Conservation (phyloP, 2,113 vertebrate species). For the Nesoenas mayeri region DNA sequence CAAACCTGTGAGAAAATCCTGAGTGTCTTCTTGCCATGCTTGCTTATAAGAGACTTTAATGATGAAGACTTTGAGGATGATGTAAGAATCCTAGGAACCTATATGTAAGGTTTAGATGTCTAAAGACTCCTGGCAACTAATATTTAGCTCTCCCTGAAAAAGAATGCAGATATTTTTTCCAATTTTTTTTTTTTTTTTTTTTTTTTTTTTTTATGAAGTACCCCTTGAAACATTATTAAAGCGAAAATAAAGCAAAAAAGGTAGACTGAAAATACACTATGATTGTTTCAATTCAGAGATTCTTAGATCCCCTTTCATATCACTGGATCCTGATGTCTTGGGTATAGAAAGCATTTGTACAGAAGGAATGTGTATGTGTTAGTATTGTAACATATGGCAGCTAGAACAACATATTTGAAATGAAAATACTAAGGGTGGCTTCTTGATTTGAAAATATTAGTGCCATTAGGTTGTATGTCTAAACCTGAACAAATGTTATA, state of each 20-base stretch:
- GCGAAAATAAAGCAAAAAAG: not conserved
- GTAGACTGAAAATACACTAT: not conserved
- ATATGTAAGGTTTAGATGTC: not conserved
- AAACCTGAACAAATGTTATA: slow-evolving; percentile 76
- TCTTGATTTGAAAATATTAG: slow-evolving; percentile 75
- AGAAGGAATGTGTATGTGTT: not conserved
- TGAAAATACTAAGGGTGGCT: slow-evolving; percentile 57
- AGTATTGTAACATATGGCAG: slow-evolving; percentile 63
- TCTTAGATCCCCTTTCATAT: not conserved
- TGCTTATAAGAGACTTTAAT: not conserved
- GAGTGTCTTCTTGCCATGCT: not conserved
- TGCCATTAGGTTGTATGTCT: slow-evolving; percentile 71
- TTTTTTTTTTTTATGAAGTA: not conserved
- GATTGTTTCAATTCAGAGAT: not conserved
- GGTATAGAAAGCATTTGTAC: not conserved
- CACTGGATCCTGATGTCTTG: not conserved
- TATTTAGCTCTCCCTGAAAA: not conserved
- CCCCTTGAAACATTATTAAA: not conserved
- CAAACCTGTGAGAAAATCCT: not conserved
- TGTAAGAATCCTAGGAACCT: not conserved
- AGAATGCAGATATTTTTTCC: not conserved
- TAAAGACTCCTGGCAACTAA: not conserved
- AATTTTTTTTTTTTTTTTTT: not conserved
- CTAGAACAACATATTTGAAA: slow-evolving; percentile 68
- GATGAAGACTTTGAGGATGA: not conserved